Conservation (phyloP, 2,888 invertebrate genomes). For the Drosophila recens region DNA sequence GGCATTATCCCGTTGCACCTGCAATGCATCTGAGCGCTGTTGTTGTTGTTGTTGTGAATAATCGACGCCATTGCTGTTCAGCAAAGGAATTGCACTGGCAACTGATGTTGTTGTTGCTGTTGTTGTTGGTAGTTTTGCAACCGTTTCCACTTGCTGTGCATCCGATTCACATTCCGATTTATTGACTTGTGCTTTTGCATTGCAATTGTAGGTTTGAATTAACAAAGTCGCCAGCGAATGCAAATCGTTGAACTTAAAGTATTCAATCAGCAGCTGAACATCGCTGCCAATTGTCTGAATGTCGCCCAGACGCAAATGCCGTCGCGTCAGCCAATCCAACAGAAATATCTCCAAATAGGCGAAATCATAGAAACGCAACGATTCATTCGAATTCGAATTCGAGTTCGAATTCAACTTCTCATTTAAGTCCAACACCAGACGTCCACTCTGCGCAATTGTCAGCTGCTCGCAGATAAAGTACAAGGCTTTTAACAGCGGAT, state of each 20-base stretch:
- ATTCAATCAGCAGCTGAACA: slow-evolving; percentile 73
- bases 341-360: slow-evolving; percentile 82
- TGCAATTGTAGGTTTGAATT: slow-evolving; percentile 63
- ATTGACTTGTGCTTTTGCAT: slow-evolving; percentile 14
- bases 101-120: not conserved
- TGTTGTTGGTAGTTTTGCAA: not conserved
- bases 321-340: slow-evolving; percentile 81
- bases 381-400: slow-evolving; percentile 45
- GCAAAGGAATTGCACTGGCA: not conserved
- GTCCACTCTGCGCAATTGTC: slow-evolving; percentile 72
- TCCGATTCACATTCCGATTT: slow-evolving; percentile 10
- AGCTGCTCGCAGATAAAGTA: slow-evolving; percentile 86
- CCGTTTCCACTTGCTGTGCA: not conserved
- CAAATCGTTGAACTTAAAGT: slow-evolving; percentile 80
- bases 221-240: slow-evolving; percentile 68
- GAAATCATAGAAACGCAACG: slow-evolving; percentile 77
- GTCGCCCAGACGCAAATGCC: slow-evolving; percentile 71
- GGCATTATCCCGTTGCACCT: slow-evolving; percentile 67
- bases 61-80: not conserved
- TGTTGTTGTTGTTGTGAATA: slow-evolving; percentile 10
- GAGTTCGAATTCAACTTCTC: slow-evolving; percentile 58
- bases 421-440: slow-evolving; percentile 67
- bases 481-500: slow-evolving; percentile 85
- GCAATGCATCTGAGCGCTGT: slow-evolving; percentile 50
- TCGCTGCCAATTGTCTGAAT: slow-evolving; percentile 65